These are phyloP conservation scores for Rhabdomys dilectus DNA, from an alignment of 2,113 vertebrate genomes.

Conservation along the genomic window DNA sequence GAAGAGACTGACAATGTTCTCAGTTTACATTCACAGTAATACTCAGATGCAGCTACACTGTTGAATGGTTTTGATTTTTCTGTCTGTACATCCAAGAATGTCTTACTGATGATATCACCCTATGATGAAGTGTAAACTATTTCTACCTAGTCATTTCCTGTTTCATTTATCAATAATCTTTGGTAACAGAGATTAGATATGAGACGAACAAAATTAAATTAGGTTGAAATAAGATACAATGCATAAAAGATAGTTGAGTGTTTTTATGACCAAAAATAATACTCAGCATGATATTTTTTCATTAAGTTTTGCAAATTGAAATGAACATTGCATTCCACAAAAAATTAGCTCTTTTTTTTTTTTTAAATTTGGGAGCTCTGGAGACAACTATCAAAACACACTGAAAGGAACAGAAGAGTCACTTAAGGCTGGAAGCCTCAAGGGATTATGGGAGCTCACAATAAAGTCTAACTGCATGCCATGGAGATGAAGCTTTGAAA, in stretches of 20 bases:
- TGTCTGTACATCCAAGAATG: neutral
- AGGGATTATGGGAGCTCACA: neutral
- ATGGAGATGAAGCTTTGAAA: neutral
- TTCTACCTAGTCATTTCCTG: neutral
- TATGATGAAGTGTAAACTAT: neutral
- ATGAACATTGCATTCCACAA: neutral
- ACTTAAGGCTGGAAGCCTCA: conserved; percentile 13
- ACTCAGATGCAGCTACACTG: neutral
- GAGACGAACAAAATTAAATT: neutral
- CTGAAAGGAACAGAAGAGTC: conserved; percentile 8
- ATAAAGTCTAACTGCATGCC: neutral
- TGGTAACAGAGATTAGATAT: neutral
- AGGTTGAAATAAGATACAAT: neutral
- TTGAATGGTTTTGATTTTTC: conserved; percentile 8
- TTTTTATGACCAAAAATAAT: conserved; percentile 22
- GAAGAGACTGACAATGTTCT: neutral
- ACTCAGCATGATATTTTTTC: conserved; percentile 12
- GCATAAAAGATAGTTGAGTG: neutral
- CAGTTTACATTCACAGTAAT: neutral
- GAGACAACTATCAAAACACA: neutral
- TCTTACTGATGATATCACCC: neutral
- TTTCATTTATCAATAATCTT: conserved; percentile 1
- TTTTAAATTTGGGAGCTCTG: conserved; percentile 35
- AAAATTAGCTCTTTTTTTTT: neutral
- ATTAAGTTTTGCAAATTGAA: conserved; percentile 39